Base-by-base conservation (phyloP, 2,797 vertebrate species). In the Lepus oiostolus region DNA sequence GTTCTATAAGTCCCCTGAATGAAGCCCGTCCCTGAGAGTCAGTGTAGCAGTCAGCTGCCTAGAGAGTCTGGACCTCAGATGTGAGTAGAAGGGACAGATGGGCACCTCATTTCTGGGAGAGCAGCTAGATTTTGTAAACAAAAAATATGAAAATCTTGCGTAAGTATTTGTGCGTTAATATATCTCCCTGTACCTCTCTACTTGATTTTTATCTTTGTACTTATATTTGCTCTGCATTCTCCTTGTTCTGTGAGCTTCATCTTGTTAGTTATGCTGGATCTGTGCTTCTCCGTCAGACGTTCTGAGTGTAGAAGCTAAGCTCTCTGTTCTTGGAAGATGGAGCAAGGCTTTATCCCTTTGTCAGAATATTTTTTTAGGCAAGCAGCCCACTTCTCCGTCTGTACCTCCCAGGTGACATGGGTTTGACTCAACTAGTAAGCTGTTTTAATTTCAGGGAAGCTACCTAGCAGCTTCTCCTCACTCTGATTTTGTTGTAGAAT, bases 401-500 rank as follows among this genome's bases (percentile, higher is more conserved):
- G 16, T 4, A 70, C 38, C 70, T 95, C 22, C n/a, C 16, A 83
- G 4, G 19, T 77, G 63, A 26, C 77, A 22, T 16, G 71, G 24
- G 8, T 83, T 76, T 79, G n/a, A 86, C 50, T 83, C 60, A 80
- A 38, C 11, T 58, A 75, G 54, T 2, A 14, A 75, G 81, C 60
- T 79, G 22, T 81, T 96, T 81, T 96, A 65, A 50, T 95, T 94
- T 93, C 80, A 90, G 88, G 93, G 60, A 92, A 60, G 63, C 19
- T 89, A 42, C 65, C 30, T n/a, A 63, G 47, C 52, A 67, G 1
- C n/a, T 6, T 4, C 32, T 38, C 19, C 9, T 96, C 95, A 94
- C 91, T 97, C 87, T 93, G 95, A 22, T 17, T 97, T 97, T 97
- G 86, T 74, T 98, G 21, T 95, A 99, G 99, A 98, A 88, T 86